These are phyloP conservation scores for Scomber colias DNA, from an alignment of 2,113 vertebrate species.

Conservation along the genomic window DNA sequence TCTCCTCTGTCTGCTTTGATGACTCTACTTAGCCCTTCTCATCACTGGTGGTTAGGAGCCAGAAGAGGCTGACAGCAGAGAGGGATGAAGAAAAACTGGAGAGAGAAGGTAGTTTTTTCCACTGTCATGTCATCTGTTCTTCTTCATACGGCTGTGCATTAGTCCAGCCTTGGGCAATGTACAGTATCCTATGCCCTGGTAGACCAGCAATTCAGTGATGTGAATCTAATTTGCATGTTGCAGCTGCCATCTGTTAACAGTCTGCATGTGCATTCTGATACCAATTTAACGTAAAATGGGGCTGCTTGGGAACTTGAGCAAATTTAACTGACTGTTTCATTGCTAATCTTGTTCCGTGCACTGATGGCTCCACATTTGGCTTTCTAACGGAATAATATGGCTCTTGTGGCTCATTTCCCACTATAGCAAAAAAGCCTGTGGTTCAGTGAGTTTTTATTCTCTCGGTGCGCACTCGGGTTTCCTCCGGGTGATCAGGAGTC, in stretches of 20 bases:
- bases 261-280: conserved; percentile 37
- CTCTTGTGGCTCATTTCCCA: conserved; percentile 19
- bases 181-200: conserved; percentile 33
- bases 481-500: conserved; percentile 31
- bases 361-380: conserved; percentile 40
- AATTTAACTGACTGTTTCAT: conserved; percentile 53
- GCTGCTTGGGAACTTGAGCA: conserved; percentile 43
- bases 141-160: conserved; percentile 20
- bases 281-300: conserved; percentile 43
- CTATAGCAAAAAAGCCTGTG: neutral
- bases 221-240: conserved; percentile 50
- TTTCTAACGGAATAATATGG: conserved; percentile 30
- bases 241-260: conserved; percentile 55
- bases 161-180: conserved; percentile 14
- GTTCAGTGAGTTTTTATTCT: conserved; percentile 23
- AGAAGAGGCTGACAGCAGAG: conserved; percentile 15
- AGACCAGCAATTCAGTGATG: conserved; percentile 36
- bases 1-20: conserved; percentile 43
- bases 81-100: conserved; percentile 32
- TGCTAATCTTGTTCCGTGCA: conserved; percentile 43
- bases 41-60: conserved; percentile 46
- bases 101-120: neutral
- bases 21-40: conserved; percentile 29
- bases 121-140: conserved; percentile 11
- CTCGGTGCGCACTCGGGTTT: conserved; percentile 2